Percentiles rank a stretch among this genome's conserved stretches.
phyloP scores from a whole-genome alignment of 2,888 invertebrate genomes.

The Clanis bilineata region DNA sequence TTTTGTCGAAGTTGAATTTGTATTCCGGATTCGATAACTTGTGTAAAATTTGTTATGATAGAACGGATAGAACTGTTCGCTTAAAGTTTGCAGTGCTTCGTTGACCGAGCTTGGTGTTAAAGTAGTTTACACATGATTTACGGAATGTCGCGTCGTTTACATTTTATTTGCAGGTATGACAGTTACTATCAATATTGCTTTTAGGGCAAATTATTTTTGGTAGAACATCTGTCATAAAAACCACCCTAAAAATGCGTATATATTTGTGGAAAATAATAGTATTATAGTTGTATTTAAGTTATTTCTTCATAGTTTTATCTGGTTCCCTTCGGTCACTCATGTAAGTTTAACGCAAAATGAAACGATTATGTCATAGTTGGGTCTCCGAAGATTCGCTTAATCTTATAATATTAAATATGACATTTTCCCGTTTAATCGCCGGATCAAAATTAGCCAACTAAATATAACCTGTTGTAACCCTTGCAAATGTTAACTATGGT shows the following conservation, averaged over 20 bases:
- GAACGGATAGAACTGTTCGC: neutral
- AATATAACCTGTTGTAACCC: slow-evolving; percentile 24
- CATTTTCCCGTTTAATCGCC: slow-evolving; percentile 37
- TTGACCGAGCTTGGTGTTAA: neutral
- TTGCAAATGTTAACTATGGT: slow-evolving; percentile 24
- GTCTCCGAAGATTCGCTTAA: slow-evolving; percentile 38
- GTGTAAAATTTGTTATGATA: neutral
- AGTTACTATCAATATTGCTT: neutral
- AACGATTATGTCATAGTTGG: slow-evolving; percentile 43
- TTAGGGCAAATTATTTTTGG: no score
- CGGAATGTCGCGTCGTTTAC: neutral
- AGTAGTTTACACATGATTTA: neutral
- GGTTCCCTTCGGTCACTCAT: neutral
- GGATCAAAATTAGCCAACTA: slow-evolving; percentile 29
- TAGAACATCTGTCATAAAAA: neutral
- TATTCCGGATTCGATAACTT: neutral
- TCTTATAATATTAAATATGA: slow-evolving; percentile 42
- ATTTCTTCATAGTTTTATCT: neutral
- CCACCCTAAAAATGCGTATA: no score
- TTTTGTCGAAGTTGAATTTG: neutral
- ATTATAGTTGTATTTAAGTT: no score
- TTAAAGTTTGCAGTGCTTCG: neutral
- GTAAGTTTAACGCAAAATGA: slow-evolving; percentile 37
- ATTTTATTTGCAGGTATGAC: neutral
- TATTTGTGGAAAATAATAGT: no score